These are phyloP conservation scores for Cosmia pyralina DNA, from an alignment of 2,888 invertebrate genomes.

Conservation along the genomic window DNA sequence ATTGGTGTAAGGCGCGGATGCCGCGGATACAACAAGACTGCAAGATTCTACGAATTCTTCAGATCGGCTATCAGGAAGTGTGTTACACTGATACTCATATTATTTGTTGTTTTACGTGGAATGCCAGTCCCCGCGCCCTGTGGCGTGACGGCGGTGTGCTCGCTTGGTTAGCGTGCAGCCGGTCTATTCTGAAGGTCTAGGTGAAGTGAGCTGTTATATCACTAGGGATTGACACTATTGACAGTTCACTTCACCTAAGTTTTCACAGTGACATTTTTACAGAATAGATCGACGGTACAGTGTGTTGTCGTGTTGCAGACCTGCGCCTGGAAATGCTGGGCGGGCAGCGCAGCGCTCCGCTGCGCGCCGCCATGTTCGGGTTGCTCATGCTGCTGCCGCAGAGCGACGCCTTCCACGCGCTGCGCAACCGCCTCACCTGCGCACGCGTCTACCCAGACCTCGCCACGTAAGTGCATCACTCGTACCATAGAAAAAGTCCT, in stretches of 20 bases:
- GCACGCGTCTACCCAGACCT: slow-evolving; percentile 65
- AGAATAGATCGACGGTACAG: neutral
- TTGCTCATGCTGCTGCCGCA: slow-evolving; percentile 99
- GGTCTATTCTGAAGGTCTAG: neutral
- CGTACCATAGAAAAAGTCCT: neutral
- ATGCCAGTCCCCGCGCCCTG: neutral
- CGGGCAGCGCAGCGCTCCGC: slow-evolving; percentile 93
- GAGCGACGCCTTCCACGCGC: slow-evolving; percentile 97
- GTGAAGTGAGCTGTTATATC: neutral
- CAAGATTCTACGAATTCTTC: neutral
- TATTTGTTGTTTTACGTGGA: neutral
- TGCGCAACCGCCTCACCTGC: slow-evolving; percentile 93
- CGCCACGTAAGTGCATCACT: slow-evolving; percentile 5
- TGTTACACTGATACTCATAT: neutral
- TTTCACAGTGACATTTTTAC: neutral
- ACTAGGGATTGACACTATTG: neutral
- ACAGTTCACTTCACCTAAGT: neutral
- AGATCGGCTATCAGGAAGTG: neutral
- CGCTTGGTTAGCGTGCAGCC: too few relatives aligned
- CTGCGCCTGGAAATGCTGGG: slow-evolving; percentile 96
- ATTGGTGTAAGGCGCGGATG: slow-evolving; percentile 47
- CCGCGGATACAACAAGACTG: slow-evolving; percentile 10
- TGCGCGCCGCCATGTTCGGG: slow-evolving; percentile 97
- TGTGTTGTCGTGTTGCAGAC: slow-evolving; percentile 89
- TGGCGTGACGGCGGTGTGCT: neutral